phyloP scores from a whole-genome alignment of 2,797 vertebrate genomes.

The Triplophysa bombifrons region DNA sequence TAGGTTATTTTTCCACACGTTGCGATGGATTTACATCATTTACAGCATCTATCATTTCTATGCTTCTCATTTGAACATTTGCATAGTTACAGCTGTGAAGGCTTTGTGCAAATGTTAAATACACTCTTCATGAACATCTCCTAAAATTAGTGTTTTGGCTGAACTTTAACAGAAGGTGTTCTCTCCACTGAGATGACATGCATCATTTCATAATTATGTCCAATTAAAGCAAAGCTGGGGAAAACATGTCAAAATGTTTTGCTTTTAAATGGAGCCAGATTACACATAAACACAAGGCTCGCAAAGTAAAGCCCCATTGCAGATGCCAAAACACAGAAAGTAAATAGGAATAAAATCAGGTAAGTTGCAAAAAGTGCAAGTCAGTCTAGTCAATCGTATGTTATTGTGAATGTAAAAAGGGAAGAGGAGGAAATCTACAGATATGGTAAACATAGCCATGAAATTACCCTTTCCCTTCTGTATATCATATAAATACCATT shows the following conservation, averaged over 20 bases:
- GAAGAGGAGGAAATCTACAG: not conserved
- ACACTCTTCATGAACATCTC: slow-evolving; percentile 14
- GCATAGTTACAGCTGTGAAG: slow-evolving; percentile 9
- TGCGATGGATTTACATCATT: slow-evolving; percentile 1
- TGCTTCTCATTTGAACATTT: not conserved
- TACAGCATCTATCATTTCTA: not conserved
- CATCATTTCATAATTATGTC: slow-evolving; percentile 6
- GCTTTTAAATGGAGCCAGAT: slow-evolving; percentile 7
- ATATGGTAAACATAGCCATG: not conserved
- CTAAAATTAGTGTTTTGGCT: slow-evolving; percentile 18
- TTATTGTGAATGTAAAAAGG: not conserved
- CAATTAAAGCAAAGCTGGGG: slow-evolving; percentile 24
- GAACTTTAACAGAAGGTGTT: slow-evolving; percentile 22
- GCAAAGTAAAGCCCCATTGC: not conserved
- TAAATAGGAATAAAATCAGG: not conserved
- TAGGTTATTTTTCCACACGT: slow-evolving; percentile 18
- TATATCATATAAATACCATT: not conserved
- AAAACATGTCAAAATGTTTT: slow-evolving; percentile 25
- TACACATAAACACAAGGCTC: slow-evolving; percentile 16
- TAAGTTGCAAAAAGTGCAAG: not conserved
- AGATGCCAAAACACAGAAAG: not conserved
- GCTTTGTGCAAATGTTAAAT: slow-evolving; percentile 44
- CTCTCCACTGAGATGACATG: slow-evolving; percentile 7
- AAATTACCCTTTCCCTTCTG: not conserved
- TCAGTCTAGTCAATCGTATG: not conserved